Evolutionary conservation across 2,797 vertebrate genomes (phyloP), one percentile per base, ranked within the genome.

Genomic region (Tiaroga cobitis): DNA sequence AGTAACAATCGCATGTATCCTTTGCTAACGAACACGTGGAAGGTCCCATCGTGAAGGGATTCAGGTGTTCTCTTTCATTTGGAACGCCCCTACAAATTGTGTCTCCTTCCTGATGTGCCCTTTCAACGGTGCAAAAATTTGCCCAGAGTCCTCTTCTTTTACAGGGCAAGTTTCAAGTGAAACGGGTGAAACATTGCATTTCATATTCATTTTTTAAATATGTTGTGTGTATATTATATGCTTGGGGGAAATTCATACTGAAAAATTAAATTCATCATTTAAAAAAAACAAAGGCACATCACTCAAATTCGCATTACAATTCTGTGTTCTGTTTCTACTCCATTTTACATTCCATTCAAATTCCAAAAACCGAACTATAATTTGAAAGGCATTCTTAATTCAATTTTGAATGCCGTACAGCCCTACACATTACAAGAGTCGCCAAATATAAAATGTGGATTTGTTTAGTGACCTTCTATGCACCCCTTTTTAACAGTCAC

Each of bases 401-500:
- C 2, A 61, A 29, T 61, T 43, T 37, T 10, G 16, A 79, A 79
- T 63, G 76, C 16, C 2, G 90, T 89, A 92, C 88, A 93, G 92
- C 93, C 90, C 91, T 88, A 91, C 92, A 91, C 86, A 92, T 90
- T 92, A 75, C 70, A 75, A 74, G n/a, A n/a, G 34, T 68, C 34
- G 19, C 26, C 46, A 81, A 59, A 56, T n/a, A 10, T 56, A 39
- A 24, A 41, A 93, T 91, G 93, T 93, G 95, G 94, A 95, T 96
- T 96, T 94, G 88, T 95, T 93, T 91, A 89, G 92, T 93, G 93
- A 92, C 91, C 81, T 76, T 76, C 77, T 92, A 95, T 94, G 95
- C 94, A 94, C 95, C 95, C 96, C 96, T 97, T 72, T 95, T 97
- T 97, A 97, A 97, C 96, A 95, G 94, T 95, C 78, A 95, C 95